Conservation (phyloP, 2,797 vertebrate genomes). For the Dendrocincla fuliginosa region DNA sequence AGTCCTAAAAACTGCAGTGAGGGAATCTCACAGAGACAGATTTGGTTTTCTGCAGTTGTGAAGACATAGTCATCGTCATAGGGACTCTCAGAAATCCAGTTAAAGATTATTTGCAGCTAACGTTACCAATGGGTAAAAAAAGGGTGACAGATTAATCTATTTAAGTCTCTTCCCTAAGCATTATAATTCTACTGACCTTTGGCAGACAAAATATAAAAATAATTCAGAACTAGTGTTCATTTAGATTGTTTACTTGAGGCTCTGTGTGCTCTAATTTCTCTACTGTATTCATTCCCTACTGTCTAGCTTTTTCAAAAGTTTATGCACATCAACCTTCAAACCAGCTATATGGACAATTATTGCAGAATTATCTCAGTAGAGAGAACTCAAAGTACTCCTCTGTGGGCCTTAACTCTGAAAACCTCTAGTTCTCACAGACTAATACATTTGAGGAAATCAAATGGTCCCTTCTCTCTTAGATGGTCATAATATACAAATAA, state of each 20-base stretch:
- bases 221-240: neutral
- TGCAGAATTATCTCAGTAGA: neutral
- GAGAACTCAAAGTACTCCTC: neutral
- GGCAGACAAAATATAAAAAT: neutral
- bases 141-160: neutral
- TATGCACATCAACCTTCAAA: neutral
- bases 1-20: neutral
- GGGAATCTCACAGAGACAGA: neutral
- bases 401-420: neutral
- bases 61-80: neutral
- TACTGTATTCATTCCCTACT: neutral
- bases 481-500: neutral
- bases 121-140: neutral
- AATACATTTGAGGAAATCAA: neutral
- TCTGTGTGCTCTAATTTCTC: neutral
- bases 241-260: neutral
- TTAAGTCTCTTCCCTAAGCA: neutral
- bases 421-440: neutral
- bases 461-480: neutral
- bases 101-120: neutral
- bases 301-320: constrained; percentile 16
- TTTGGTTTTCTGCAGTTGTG: neutral
- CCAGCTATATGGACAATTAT: neutral
- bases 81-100: neutral
- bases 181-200: neutral